A percentile compares a stretch with the other conserved stretches of the same genome.
These are phyloP conservation scores for Huso huso DNA, from an alignment of 2,797 vertebrate genomes.

Conservation along the genomic window DNA sequence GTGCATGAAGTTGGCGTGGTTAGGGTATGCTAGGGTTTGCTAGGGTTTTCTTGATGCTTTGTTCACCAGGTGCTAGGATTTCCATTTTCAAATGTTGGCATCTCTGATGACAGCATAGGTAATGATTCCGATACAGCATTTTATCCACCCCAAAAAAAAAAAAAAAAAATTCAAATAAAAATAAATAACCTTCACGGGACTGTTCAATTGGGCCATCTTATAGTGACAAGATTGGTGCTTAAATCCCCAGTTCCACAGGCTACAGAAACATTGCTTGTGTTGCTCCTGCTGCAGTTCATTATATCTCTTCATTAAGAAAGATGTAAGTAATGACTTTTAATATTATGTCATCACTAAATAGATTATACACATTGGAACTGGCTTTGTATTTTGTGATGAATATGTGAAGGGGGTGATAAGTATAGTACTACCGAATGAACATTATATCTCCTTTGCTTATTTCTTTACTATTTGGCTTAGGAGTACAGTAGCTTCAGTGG, in stretches of 20 bases:
- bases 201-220: neutral
- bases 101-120: no score
- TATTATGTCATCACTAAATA: slow-evolving; percentile 52
- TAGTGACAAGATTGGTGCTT: neutral
- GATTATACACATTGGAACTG: slow-evolving; percentile 57
- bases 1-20: no score
- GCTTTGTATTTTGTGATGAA: slow-evolving; percentile 53
- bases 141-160: no score
- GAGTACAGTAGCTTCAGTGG: no score
- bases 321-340: slow-evolving; percentile 59
- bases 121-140: no score
- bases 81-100: no score
- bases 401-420: slow-evolving; percentile 41
- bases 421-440: slow-evolving; percentile 54
- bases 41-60: no score
- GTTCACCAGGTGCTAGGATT: no score
- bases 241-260: slow-evolving; percentile 35
- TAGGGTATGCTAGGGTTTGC: no score
- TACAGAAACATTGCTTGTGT: slow-evolving; percentile 42
- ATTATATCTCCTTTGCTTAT: slow-evolving; percentile 1
- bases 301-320: slow-evolving; percentile 64
- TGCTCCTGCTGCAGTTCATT: slow-evolving; percentile 58
- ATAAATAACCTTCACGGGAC: neutral
- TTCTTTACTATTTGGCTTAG: neutral
- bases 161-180: neutral